Percentiles rank a stretch among this genome's conserved stretches.
Evolutionary conservation across 2,113 vertebrate species (phyloP).

Genomic region (Clinocottus analis): DNA sequence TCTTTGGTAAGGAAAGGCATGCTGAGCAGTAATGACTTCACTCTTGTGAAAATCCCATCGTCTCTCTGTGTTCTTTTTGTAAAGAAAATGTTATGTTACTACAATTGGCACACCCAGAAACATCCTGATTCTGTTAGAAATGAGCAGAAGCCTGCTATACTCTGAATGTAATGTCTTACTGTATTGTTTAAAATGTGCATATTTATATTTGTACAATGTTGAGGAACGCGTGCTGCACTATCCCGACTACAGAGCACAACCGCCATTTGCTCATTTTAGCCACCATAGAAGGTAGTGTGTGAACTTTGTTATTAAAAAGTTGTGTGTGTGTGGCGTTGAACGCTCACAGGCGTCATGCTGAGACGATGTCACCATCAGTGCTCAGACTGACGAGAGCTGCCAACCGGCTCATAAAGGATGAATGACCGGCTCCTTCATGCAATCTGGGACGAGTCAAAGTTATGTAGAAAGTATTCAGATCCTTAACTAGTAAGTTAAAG

Average conservation of each 20-base stretch:
- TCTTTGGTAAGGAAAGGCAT: neutral
- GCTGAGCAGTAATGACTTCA: constrained; percentile 17
- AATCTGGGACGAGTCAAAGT: no score
- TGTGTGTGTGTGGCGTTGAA: constrained; percentile 45
- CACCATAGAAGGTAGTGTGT: no score
- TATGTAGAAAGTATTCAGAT: no score
- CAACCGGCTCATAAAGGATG: constrained; percentile 65
- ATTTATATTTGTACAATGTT: neutral
- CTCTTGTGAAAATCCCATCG: neutral
- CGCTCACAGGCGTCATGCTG: constrained; percentile 17
- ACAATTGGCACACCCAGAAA: neutral
- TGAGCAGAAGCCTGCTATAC: neutral
- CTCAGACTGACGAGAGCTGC: constrained; percentile 55
- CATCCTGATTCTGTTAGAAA: neutral
- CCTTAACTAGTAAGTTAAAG: no score
- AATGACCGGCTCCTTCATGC: constrained; percentile 53
- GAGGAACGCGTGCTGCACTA: constrained; percentile 3
- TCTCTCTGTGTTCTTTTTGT: neutral
- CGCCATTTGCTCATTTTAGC: neutral
- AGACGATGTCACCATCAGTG: constrained; percentile 40
- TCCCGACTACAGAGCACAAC: constrained; percentile 17
- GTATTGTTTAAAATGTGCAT: neutral
- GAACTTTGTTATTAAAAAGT: no score
- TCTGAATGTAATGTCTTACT: neutral
- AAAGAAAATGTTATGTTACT: constrained; percentile 1